Evolutionary conservation across 1,140 invertebrate genomes (phyloP).

Genomic region (Heliconius himera): DNA sequence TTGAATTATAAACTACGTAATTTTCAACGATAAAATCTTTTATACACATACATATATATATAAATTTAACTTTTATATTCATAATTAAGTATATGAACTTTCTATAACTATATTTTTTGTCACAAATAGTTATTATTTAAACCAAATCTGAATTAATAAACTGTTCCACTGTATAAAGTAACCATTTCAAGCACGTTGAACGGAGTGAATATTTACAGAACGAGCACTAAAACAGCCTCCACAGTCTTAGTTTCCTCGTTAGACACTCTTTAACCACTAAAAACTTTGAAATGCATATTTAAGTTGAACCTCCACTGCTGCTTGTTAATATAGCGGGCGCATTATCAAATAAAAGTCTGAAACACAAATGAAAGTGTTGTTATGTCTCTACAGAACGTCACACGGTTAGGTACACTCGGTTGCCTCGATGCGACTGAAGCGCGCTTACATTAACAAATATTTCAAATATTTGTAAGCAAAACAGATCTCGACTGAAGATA

Average conservation of each 20-base stretch:
- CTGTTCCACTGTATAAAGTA: neutral
- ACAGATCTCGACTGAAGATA: conserved; percentile 21
- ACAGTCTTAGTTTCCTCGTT: conserved; percentile 7
- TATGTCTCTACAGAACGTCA: conserved; percentile 38
- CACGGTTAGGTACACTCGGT: conserved; percentile 33
- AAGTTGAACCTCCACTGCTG: conserved; percentile 40
- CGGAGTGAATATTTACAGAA: neutral
- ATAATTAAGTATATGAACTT: no score
- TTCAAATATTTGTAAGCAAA: conserved; percentile 24
- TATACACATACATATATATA: no score
- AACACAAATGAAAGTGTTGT: conserved; percentile 56
- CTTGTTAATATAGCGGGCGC: conserved; percentile 55
- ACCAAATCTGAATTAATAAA: neutral
- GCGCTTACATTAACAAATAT: conserved; percentile 27
- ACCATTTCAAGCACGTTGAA: neutral
- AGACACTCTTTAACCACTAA: conserved; percentile 17
- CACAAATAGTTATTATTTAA: neutral
- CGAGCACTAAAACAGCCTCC: neutral
- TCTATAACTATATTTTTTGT: no score
- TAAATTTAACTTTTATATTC: no score
- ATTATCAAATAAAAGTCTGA: conserved; percentile 55
- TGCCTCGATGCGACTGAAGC: conserved; percentile 28
- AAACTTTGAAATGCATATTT: conserved; percentile 39
- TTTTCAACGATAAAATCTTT: neutral
- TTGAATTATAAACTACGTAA: neutral